Base-by-base conservation (phyloP, 2,888 invertebrate species). In the Noctua comes region DNA sequence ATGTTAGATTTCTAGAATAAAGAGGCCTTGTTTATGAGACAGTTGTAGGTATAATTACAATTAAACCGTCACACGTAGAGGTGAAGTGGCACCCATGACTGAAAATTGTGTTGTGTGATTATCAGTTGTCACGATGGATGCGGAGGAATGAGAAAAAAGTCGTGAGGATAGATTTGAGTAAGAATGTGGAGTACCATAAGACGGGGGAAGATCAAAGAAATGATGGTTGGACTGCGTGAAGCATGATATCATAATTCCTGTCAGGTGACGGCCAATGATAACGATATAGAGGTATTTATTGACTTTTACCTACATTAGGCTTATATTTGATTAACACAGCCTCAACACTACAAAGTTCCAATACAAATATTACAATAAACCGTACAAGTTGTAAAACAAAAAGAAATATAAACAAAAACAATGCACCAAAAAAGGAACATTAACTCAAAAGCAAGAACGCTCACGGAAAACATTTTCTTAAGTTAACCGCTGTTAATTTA, bases 401-500 rank as follows among this genome's bases (percentile, higher is more conserved):
- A 62, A 62, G 27, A 80, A 36, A 66, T 62, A 36, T 43, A 51
- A 70, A 27, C 43, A 70, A 77, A 77, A 71, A 68, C 48, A 77
- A 59, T 77, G 68, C 68, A 68, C n/a, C 40, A 57, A 64, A 68
- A 16, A 82, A 43, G 54, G 51, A 57, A 48, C 40, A 81, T 78
- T 82, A 82, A 73, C 57, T 71, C 64, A 65, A 74, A 40, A 71
- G 36, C 70, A 76, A 21, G 43, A 73, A n/a, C 70, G 70, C 51
- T 73, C 51, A 57, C 51, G 31, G n/a, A 31, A 73, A 80, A 74
- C 81, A 81, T 72, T 84, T 57, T 77, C 74, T 81, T 72, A 82
- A 85, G 74, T 82, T 81, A 82, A 82, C 57, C 64, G 69, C 77
- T 72, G 82, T 77, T 85, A 82, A 81, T 84, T 85, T 85, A 75